Evolutionary conservation across 2,113 vertebrate species (phyloP).

Genomic region (Urocitellus parryii): DNA sequence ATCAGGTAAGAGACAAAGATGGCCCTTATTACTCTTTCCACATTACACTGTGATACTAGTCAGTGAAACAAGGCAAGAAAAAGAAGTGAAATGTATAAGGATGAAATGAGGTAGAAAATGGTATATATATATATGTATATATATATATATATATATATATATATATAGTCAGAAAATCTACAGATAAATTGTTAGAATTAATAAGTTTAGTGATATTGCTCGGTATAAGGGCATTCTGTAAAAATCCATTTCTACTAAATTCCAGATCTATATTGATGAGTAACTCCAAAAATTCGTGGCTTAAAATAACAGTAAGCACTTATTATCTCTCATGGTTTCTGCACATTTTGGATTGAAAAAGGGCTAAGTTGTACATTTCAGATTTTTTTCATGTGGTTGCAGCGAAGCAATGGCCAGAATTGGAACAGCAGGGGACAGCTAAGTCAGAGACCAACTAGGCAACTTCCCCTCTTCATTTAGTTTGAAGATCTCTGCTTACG

Average conservation of each 20-base stretch:
- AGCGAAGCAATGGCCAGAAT: not conserved
- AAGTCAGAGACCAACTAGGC: not conserved
- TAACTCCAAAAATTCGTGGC: not conserved
- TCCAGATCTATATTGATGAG: slow-evolving; percentile 16
- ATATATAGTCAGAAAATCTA: not conserved
- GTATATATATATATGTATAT: too few relatives aligned
- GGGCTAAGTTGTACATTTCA: not conserved
- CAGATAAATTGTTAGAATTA: slow-evolving; percentile 25
- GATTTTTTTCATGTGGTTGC: not conserved
- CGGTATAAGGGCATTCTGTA: not conserved
- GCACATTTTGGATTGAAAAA: slow-evolving; percentile 47
- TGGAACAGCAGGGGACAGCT: not conserved
- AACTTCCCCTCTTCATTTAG: not conserved
- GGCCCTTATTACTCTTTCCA: not conserved
- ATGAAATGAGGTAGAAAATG: not conserved
- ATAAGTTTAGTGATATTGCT: not conserved
- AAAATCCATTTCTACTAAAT: slow-evolving; percentile 32
- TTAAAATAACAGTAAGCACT: slow-evolving; percentile 43
- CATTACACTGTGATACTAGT: not conserved
- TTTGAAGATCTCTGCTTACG: not conserved
- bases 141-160: too few relatives aligned
- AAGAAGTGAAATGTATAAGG: not conserved
- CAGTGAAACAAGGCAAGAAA: slow-evolving; percentile 44
- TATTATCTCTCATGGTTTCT: slow-evolving; percentile 32
- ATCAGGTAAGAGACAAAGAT: slow-evolving; percentile 15